Conservation (phyloP, 1,140 invertebrate species). For the Drosophila triauraria region DNA sequence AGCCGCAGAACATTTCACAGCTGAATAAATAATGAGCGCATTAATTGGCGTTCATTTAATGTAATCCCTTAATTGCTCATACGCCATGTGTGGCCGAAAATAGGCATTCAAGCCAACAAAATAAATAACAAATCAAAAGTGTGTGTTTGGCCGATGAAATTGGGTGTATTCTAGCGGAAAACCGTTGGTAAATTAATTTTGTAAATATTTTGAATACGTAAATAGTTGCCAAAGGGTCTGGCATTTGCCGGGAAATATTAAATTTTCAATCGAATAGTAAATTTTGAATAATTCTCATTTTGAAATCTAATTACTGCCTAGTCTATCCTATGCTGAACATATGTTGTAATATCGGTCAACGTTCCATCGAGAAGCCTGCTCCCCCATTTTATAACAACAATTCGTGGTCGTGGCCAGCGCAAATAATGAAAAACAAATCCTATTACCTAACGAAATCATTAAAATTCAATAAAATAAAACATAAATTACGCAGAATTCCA, state of each 20-base stretch:
- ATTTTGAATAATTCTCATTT: background rate
- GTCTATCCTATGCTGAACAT: background rate
- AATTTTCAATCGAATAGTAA: slow-evolving; percentile 9
- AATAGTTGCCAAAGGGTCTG: background rate
- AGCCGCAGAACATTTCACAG: slow-evolving; percentile 78
- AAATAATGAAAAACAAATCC: slow-evolving; percentile 67
- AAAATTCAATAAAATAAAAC: slow-evolving; percentile 74
- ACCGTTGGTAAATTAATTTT: slow-evolving; percentile 50
- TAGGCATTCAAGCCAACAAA: slow-evolving; percentile 4
- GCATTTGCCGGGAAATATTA: slow-evolving; percentile 1
- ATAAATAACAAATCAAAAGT: slow-evolving; percentile 21
- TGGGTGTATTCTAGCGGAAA: slow-evolving; percentile 19
- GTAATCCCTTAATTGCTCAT: slow-evolving; percentile 73
- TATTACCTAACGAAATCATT: slow-evolving; percentile 64
- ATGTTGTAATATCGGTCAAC: background rate
- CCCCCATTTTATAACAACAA: slow-evolving; percentile 28
- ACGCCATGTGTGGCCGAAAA: slow-evolving; percentile 50
- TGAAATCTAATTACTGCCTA: background rate
- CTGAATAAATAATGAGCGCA: slow-evolving; percentile 79
- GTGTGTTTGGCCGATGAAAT: slow-evolving; percentile 5
- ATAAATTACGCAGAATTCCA: slow-evolving; percentile 72
- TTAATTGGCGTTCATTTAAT: slow-evolving; percentile 73
- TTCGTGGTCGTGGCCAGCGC: slow-evolving; percentile 13
- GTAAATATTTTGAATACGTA: slow-evolving; percentile 30
- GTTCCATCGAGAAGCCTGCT: background rate